Evolutionary conservation across 92 coral and sea anemone genomes (phyloP).

Genomic region (Micromussa lordhowensis): DNA sequence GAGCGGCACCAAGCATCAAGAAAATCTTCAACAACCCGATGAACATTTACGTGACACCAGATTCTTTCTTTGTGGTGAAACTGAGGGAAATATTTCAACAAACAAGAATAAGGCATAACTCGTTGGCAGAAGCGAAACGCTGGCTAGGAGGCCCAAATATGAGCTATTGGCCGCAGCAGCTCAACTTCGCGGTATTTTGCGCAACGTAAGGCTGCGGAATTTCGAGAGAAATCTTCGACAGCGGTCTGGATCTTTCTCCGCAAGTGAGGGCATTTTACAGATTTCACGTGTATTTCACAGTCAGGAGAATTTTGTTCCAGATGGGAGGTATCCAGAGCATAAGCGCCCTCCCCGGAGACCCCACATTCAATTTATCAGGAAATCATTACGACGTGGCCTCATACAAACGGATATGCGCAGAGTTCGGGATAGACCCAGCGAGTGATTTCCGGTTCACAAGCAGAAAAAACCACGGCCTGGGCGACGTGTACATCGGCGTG

Average conservation of each 20-base stretch:
- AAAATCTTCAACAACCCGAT: too few relatives aligned
- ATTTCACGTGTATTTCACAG: slow-evolving; percentile 55
- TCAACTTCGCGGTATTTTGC: not conserved
- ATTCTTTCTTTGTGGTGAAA: too few relatives aligned
- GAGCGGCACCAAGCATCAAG: too few relatives aligned
- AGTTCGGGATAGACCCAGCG: slow-evolving; percentile 24
- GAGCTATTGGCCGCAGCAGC: not conserved
- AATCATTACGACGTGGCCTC: slow-evolving; percentile 26
- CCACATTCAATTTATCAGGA: slow-evolving; percentile 2
- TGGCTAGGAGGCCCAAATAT: too few relatives aligned
- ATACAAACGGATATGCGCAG: slow-evolving; percentile 23
- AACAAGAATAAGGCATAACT: too few relatives aligned
- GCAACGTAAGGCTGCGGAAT: too few relatives aligned
- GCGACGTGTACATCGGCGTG: not conserved
- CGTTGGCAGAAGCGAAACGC: too few relatives aligned
- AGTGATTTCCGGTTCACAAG: slow-evolving; percentile 40
- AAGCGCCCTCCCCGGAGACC: slow-evolving; percentile 29
- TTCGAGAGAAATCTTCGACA: too few relatives aligned
- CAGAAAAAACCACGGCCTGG: slow-evolving; percentile 38
- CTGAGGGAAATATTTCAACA: too few relatives aligned
- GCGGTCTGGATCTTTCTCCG: too few relatives aligned
- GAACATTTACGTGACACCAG: too few relatives aligned
- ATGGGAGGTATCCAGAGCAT: slow-evolving; percentile 35
- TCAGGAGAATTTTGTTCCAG: slow-evolving; percentile 39
- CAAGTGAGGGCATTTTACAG: not conserved